These are phyloP conservation scores for Diarsia brunnea DNA, from an alignment of 2,888 invertebrate genomes.

Conservation along the genomic window DNA sequence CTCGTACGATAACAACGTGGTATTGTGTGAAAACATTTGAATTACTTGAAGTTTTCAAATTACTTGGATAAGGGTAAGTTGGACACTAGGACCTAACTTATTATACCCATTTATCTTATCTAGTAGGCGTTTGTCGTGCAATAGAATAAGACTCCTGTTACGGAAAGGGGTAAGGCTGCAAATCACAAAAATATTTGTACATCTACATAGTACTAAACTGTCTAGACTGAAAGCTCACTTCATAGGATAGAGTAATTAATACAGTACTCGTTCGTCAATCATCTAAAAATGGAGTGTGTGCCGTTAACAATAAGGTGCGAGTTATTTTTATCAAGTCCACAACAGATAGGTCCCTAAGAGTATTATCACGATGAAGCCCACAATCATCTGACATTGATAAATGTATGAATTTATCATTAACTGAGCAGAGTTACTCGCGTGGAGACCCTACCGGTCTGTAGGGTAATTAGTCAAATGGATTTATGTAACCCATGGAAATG, in stretches of 20 bases:
- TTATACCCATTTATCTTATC: background rate
- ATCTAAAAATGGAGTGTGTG: conserved; percentile 26
- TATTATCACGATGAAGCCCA: conserved; percentile 39
- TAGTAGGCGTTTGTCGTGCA: background rate
- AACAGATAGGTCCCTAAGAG: conserved; percentile 32
- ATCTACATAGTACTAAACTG: background rate
- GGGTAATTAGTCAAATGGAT: conserved; percentile 52
- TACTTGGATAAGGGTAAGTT: background rate
- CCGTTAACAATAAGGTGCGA: conserved; percentile 23
- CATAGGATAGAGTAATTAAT: conserved; percentile 18
- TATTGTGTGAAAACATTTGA: conserved; percentile 11
- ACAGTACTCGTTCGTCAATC: conserved; percentile 17
- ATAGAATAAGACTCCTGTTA: background rate
- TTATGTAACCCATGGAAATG: conserved; percentile 20
- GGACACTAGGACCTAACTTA: background rate
- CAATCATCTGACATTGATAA: conserved; percentile 65
- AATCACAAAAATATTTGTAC: background rate
- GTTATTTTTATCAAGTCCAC: conserved; percentile 43
- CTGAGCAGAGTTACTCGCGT: conserved; percentile 9
- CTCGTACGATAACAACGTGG: background rate
- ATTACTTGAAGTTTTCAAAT: conserved; percentile 18
- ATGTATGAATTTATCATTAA: conserved; percentile 60
- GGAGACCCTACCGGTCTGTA: conserved; percentile 16
- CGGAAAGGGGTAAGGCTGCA: background rate
- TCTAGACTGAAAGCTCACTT: background rate